Percentiles rank a stretch among this genome's conserved stretches.
Conservation (phyloP, 2,888 invertebrate species). For the Trissoscelio sp. region DNA sequence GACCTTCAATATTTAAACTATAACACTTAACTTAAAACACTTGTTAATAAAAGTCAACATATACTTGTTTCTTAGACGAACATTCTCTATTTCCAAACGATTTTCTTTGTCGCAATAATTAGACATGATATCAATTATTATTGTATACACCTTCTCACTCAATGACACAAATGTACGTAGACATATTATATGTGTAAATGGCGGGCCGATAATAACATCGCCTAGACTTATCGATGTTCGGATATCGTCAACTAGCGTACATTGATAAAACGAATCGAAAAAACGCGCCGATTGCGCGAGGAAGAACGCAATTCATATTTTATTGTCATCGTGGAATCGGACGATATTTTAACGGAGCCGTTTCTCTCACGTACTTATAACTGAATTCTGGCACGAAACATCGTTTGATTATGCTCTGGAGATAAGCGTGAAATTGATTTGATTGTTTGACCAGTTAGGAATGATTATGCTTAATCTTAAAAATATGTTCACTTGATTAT, state of each 20-base stretch:
- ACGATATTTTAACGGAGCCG: conserved; percentile 64
- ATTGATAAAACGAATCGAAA: conserved; percentile 69
- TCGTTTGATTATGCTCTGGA: conserved; percentile 34
- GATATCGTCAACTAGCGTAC: conserved; percentile 55
- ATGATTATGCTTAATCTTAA: conserved; percentile 51
- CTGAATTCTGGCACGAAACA: conserved; percentile 32
- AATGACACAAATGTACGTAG: conserved; percentile 59
- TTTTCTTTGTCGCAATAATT: conserved; percentile 1
- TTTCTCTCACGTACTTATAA: conserved; percentile 35
- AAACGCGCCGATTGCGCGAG: conserved; percentile 51
- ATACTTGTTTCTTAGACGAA: conserved; percentile 1
- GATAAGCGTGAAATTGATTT: conserved; percentile 21
- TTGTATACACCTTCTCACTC: conserved; percentile 37
- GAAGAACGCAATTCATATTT: conserved; percentile 65
- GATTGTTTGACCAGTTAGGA: conserved; percentile 41
- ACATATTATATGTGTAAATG: conserved; percentile 37
- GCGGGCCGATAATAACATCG: conserved; percentile 39
- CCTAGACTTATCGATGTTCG: conserved; percentile 52
- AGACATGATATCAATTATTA: conserved; percentile 35
- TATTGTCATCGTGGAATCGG: conserved; percentile 67
- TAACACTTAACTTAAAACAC: conserved; percentile 6
- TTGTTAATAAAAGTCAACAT: neutral
- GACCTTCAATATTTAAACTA: neutral
- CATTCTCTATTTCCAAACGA: neutral
- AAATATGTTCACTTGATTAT: conserved; percentile 28